Evolutionary conservation across 2,113 vertebrate genomes (phyloP), one percentile per base, ranked within the genome.

Genomic region (Burhinus bistriatus): DNA sequence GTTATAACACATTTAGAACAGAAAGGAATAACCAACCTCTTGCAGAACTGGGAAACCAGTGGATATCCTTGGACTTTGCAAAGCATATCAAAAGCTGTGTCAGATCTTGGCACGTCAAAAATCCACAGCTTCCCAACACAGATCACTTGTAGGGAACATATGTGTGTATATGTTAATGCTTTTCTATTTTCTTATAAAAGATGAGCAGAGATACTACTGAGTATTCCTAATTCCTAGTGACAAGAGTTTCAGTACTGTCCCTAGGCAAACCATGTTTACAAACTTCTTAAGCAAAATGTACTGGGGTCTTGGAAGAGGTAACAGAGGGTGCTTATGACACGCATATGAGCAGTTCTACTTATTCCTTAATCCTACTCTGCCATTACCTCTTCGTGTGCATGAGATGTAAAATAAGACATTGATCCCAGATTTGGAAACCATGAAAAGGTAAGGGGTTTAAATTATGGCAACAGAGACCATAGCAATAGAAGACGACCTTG

Each of bases 91-190:
- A 90, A 71, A 95, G 29, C 44, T 42, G 14, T 15, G 15, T 34
- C 57, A 80, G 36, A 55, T 18, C 52, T 58, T 61, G 13, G 11
- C 3, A 12, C 22, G 26, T 49, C n/a, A 91, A 66, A 95, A 91
- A 27, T 25, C 18, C 65, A 79, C 30, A 72, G 62, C 6, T 87
- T 72, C 52, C 36, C 59, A 59, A 13, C 8, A 49, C 11, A 81
- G 6, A 27, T 5, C 22, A 14, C 42, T 52, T n/a, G 5, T 26
- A 70, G 11, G 13, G 68, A 77, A 57, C 11, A 25, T 13, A 4
- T 0, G 0, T 25, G 12, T n/a, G 12, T 29, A 5, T 12, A 22
- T 2, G 3, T 18, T 26, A 38, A 54, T 0, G 0, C 3, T 70
- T 90, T 73, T 7, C 26, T 30, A 5, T 61, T 79, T 89, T 30